Evolutionary conservation across 2,113 vertebrate genomes (phyloP).

Genomic region (Leucosticte australis): DNA sequence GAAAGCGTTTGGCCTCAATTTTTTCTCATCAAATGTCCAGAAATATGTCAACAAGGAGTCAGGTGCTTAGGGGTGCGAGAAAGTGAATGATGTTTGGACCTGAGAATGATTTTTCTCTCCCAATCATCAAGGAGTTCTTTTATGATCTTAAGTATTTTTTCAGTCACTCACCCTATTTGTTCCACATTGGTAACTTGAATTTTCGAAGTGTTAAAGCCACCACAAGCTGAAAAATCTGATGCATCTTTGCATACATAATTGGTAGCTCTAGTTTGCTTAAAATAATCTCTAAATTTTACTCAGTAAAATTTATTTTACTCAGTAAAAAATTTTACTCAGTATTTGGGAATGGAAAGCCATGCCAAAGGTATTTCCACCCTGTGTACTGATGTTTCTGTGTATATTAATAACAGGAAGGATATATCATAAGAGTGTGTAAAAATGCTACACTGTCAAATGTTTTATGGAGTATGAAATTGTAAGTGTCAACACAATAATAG

Average conservation of each 20-base stretch:
- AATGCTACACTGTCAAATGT: conserved; percentile 8
- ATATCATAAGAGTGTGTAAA: background rate
- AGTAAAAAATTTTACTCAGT: no score
- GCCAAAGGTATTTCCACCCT: background rate
- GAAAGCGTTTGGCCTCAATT: background rate
- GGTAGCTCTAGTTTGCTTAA: background rate
- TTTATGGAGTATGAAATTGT: conserved; percentile 61
- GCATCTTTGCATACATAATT: background rate
- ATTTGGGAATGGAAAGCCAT: background rate
- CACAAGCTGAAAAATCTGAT: background rate
- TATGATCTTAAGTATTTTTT: background rate
- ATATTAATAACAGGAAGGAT: background rate
- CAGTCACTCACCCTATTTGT: background rate
- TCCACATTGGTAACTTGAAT: background rate
- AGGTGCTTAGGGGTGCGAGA: background rate
- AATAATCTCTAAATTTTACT: background rate
- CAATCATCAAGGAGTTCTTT: background rate
- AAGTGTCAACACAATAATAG: conserved; percentile 11
- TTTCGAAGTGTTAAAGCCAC: background rate
- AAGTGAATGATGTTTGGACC: background rate
- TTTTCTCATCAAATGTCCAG: background rate
- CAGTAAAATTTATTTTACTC: no score
- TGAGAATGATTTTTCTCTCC: background rate
- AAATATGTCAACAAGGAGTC: background rate
- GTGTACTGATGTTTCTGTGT: background rate